phyloP scores from a whole-genome alignment of 1,140 invertebrate genomes.

The Eubasilissa regina region DNA sequence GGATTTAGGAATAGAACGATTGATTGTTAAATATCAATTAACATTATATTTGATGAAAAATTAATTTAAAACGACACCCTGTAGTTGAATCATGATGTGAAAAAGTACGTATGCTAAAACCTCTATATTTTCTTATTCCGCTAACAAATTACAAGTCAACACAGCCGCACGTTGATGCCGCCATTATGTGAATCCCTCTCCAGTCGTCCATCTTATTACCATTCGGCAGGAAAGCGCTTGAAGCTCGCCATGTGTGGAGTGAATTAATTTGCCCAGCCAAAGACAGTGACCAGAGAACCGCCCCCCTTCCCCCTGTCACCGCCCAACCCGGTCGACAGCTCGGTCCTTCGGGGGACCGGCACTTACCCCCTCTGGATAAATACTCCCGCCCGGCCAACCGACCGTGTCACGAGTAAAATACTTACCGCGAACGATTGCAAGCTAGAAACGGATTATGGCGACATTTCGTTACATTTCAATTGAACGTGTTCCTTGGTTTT shows the following conservation, averaged over 20 bases:
- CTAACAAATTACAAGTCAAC: slow-evolving; percentile 35
- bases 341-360: neutral
- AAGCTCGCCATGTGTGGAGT: slow-evolving; percentile 42
- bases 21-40: too few relatives aligned
- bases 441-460: slow-evolving; percentile 21
- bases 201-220: slow-evolving; percentile 28
- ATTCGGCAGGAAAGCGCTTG: slow-evolving; percentile 21
- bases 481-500: too few relatives aligned
- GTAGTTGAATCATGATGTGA: too few relatives aligned
- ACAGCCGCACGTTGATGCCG: slow-evolving; percentile 4
- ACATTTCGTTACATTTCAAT: too few relatives aligned
- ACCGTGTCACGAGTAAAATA: slow-evolving; percentile 33
- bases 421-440: slow-evolving; percentile 38
- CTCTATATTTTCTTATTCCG: neutral
- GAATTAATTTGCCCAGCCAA: slow-evolving; percentile 44
- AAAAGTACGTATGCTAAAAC: too few relatives aligned
- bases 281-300: slow-evolving; percentile 41
- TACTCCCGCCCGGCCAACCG: slow-evolving; percentile 20
- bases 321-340: neutral
- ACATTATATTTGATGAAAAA: too few relatives aligned
- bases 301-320: neutral
- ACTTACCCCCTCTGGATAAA: slow-evolving; percentile 40
- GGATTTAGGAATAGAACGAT: too few relatives aligned
- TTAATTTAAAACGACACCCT: too few relatives aligned
- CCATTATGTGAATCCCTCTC: slow-evolving; percentile 33